Percentiles rank a stretch among this genome's conserved stretches.
Evolutionary conservation across 2,797 vertebrate genomes (phyloP).

Genomic region (Gymnothorax reevesii): DNA sequence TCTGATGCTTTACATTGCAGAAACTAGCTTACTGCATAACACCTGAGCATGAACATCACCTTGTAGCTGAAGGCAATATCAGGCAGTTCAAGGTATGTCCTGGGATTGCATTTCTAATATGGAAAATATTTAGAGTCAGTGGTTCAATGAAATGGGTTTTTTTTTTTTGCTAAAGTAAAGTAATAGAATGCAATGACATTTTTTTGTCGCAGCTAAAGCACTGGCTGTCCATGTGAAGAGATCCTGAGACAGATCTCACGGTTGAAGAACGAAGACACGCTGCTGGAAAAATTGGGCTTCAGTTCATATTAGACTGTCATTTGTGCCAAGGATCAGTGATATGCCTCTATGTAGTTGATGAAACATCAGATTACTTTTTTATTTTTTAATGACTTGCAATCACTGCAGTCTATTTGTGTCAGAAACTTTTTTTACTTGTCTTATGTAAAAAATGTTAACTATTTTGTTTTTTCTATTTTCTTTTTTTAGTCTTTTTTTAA

Average conservation of each 20-base stretch:
- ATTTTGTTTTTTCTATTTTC: constrained; percentile 18
- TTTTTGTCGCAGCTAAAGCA: constrained; percentile 82
- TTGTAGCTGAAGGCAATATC: constrained; percentile 87
- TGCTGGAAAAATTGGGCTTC: constrained; percentile 52
- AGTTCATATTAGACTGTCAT: constrained; percentile 30
- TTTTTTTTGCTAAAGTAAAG: neutral
- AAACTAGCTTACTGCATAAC: constrained; percentile 95
- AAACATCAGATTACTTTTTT: constrained; percentile 35
- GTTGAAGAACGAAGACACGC: constrained; percentile 44
- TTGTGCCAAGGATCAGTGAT: constrained; percentile 33
- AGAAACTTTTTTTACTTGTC: constrained; percentile 32
- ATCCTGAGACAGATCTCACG: constrained; percentile 29
- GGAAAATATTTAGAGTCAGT: neutral
- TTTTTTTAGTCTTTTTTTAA: constrained; percentile 29
- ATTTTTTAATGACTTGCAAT: constrained; percentile 37
- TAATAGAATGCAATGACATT: neutral
- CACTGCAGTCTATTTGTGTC: constrained; percentile 41
- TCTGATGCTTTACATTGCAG: constrained; percentile 65
- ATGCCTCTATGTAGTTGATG: constrained; percentile 37
- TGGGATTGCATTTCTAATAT: neutral
- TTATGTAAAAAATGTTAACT: constrained; percentile 31
- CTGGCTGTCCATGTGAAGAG: constrained; percentile 89
- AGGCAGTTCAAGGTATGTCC: constrained; percentile 89
- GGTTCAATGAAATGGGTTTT: neutral
- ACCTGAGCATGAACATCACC: constrained; percentile 90